Evolutionary conservation across 1,140 invertebrate genomes (phyloP), one percentile per base, ranked within the genome.

Genomic region (Aporrectodea caliginosa): DNA sequence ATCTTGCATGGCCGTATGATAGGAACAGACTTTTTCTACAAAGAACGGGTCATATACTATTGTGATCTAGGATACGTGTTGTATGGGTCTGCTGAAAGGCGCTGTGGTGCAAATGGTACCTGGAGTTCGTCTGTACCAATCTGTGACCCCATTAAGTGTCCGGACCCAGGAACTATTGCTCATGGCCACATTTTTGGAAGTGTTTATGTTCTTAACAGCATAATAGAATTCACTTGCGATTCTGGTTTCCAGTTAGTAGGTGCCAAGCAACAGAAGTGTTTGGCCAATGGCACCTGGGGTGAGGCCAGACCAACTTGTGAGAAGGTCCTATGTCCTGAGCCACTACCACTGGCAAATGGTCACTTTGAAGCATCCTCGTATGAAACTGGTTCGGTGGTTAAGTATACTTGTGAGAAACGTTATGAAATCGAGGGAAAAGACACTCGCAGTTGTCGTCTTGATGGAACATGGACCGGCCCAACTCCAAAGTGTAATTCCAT

Each of bases 191-290:
- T 75, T 27, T 35, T 79, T 12, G 78, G 78, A 16, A 34, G 35
- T 2, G 22, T n/a, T 1, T 74, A 2, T 32, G 29, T n/a, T 2
- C 29, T 34, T 35, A 58, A 29, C 14, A 34, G 73, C 73, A 31
- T 33, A 16, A 29, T 79, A 16, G 73, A 90, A 31, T 93, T 93
- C 83, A 88, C 88, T 1, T 90, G 89, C 82, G 82, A 87, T 81
- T 82, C 84, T 71, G 89, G 89, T 1, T 90, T 87, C 79, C 81
- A 84, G 71, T 81, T 90, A 33, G 77, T 84, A 22, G 89, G 89
- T 0, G 72, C 71, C 1, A 71, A 79, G 30, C 82, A 86, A 30
- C 84, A 87, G 34, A 79, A 69, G 2, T 90, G 89, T 82, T 74
- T 80, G 16, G 84, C 83, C 32, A 84, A 86, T 78, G 88, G 86